Percentiles rank a stretch among this genome's conserved stretches.
Conservation (phyloP, 1,140 invertebrate genomes). For the Drosophila nannoptera region DNA sequence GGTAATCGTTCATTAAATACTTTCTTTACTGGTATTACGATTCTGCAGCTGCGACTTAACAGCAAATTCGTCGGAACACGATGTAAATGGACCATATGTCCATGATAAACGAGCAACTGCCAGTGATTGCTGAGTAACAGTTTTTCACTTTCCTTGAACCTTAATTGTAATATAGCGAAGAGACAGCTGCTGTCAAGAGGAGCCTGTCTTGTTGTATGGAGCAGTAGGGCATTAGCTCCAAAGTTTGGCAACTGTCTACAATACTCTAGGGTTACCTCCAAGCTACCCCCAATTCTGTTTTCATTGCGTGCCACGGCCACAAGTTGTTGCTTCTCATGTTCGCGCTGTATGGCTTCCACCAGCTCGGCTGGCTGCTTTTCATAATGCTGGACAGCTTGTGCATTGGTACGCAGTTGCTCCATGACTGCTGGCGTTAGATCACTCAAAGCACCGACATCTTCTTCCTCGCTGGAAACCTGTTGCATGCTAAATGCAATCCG, state of each 20-base stretch:
- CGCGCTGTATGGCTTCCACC: constrained; percentile 39
- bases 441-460: constrained; percentile 4
- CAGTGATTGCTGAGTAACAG: constrained; percentile 39
- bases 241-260: constrained; percentile 35
- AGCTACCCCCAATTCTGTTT: not conserved
- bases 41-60: constrained; percentile 28
- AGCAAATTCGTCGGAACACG: constrained; percentile 48
- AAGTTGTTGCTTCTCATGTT: constrained; percentile 61
- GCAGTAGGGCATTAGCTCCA: constrained; percentile 13
- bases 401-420: constrained; percentile 37
- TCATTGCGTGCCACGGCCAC: constrained; percentile 45
- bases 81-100: constrained; percentile 25
- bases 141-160: constrained; percentile 5
- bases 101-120: constrained; percentile 45
- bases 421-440: constrained; percentile 44
- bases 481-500: constrained; percentile 47
- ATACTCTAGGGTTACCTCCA: constrained; percentile 40
- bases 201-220: constrained; percentile 13
- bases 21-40: constrained; percentile 47
- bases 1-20: constrained; percentile 31
- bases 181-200: constrained; percentile 9
- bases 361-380: constrained; percentile 39
- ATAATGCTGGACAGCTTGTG: constrained; percentile 37
- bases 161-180: constrained; percentile 44
- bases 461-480: not conserved